Evolutionary conservation across 2,888 invertebrate species (phyloP).

Genomic region (Clusia tigrina): DNA sequence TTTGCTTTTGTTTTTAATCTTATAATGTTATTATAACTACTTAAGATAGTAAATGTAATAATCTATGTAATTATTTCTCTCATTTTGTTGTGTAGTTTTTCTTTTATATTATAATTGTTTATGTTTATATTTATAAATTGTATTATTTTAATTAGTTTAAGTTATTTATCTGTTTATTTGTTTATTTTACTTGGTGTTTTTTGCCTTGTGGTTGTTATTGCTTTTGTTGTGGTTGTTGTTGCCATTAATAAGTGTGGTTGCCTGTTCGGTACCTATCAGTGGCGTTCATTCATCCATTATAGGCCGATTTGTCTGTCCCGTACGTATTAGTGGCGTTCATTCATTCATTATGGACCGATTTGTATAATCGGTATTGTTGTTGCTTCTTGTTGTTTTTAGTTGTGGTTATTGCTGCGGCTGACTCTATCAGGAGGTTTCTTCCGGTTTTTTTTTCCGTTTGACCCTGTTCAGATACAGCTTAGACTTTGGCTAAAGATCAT

Average conservation of each 20-base stretch:
- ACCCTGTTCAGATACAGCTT: not conserved
- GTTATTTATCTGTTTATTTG: not conserved
- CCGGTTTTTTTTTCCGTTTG: not conserved
- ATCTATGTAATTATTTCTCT: too few relatives aligned
- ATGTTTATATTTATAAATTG: slow-evolving; percentile 26
- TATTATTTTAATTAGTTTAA: slow-evolving; percentile 2
- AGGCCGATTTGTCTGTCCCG: too few relatives aligned
- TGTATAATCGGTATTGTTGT: too few relatives aligned
- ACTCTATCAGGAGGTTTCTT: not conserved
- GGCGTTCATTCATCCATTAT: too few relatives aligned
- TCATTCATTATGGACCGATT: too few relatives aligned
- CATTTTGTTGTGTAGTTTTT: slow-evolving; percentile 37
- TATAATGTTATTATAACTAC: slow-evolving; percentile 41
- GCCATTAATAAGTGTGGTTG: too few relatives aligned
- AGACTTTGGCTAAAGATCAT: slow-evolving; percentile 72
- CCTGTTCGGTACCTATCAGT: too few relatives aligned
- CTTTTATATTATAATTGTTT: slow-evolving; percentile 27
- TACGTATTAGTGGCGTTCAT: too few relatives aligned
- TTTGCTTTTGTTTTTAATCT: slow-evolving; percentile 37
- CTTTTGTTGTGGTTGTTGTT: not conserved
- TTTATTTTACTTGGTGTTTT: not conserved
- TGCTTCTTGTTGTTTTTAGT: not conserved
- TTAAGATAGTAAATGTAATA: too few relatives aligned
- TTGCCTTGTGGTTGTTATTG: not conserved
- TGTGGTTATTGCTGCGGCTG: not conserved